Evolutionary conservation across 2,113 vertebrate genomes (phyloP), one percentile per base, ranked within the genome.

Genomic region (Hippocampus mohnikei): DNA sequence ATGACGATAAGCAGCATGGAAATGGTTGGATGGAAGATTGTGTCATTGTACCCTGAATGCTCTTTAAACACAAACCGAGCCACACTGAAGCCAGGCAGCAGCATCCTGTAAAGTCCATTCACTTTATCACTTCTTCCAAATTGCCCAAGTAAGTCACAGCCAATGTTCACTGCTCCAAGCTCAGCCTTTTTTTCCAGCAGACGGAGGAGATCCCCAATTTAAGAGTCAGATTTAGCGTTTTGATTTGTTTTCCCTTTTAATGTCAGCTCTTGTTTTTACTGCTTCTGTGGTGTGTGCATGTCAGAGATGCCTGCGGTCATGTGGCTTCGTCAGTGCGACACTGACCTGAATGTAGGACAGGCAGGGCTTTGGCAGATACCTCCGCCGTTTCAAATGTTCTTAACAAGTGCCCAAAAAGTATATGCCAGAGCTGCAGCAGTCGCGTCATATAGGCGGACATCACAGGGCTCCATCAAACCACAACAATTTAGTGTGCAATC

Each of bases 261-360:
- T 85, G 78, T 85, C 81, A 75, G 77, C 64, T 75, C 72, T 72
- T 79, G 72, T 83, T 73, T 84, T 81, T 75, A 37, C 80, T 76
- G 79, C 69, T 70, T 81, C 72, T 86, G 85, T 82, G 85, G 86
- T 80, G 71, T 67, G 62, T 68, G 81, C 72, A 85, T 85, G 83
- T 79, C 71, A 3, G 72, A 84, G 80, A 90, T 90, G 88, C 87
- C 87, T 91, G 88, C 86, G 88, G 90, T 89, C 62, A 60, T 67
- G 81, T 75, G 88, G 88, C 83, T 90, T 86, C 84, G 82, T 77
- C 29, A 52, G 77, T 21, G 74, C 73, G 84, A 74, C 79, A 68
- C 62, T 81, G 66, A 71, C 81, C 84, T 81, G 84, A 81, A 83
- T 84, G 59, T 80, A 86, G 85, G 85, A 73, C 81, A 88, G 88